Percentiles rank a stretch among this genome's conserved stretches.
These are phyloP conservation scores for Mobula hypostoma DNA, from an alignment of 2,113 vertebrate species.

Conservation along the genomic window DNA sequence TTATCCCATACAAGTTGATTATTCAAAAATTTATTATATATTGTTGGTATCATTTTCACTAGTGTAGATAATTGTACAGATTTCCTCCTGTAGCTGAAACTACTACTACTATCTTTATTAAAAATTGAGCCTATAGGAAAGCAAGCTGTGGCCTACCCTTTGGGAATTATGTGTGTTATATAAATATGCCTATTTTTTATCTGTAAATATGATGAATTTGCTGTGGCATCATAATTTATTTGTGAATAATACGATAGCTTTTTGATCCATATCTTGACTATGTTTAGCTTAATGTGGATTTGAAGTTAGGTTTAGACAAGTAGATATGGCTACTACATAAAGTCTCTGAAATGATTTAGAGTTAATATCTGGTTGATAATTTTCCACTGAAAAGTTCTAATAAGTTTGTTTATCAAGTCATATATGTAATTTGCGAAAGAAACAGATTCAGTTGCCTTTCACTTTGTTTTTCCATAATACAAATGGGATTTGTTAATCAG, in stretches of 20 bases:
- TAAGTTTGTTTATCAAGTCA: not conserved
- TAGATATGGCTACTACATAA: not conserved
- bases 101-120: not conserved
- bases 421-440: not conserved
- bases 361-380: not conserved
- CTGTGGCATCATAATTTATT: not conserved
- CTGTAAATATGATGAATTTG: too few relatives aligned
- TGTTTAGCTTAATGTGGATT: not conserved
- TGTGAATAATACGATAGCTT: not conserved
- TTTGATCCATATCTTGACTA: not conserved
- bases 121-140: not conserved
- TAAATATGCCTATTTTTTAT: too few relatives aligned
- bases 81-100: not conserved
- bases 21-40: too few relatives aligned
- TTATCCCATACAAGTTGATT: not conserved
- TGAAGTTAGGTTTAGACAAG: not conserved
- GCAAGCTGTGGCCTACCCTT: not conserved
- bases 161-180: not conserved
- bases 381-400: not conserved
- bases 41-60: not conserved
- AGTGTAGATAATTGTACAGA: not conserved
- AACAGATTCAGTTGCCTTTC: not conserved
- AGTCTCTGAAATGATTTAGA: too few relatives aligned
- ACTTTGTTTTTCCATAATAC: not conserved
- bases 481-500: not conserved